A percentile compares a stretch with the other conserved stretches of the same genome.
Conservation (phyloP, 1,140 invertebrate genomes). For the Drosophila seguyi region DNA sequence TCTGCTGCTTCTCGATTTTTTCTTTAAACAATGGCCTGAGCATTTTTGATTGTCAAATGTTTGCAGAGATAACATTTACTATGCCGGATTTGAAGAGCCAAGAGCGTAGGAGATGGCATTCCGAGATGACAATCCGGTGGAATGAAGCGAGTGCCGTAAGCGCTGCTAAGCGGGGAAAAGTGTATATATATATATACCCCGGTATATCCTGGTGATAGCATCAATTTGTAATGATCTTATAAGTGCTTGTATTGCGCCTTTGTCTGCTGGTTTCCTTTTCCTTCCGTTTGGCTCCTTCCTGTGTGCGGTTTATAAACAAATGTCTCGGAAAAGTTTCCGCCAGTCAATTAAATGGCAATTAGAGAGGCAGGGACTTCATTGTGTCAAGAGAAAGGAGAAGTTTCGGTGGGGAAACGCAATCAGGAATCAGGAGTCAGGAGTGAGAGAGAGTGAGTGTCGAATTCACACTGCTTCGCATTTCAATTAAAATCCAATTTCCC, state of each 20-base stretch:
- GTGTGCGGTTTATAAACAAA: slow-evolving; percentile 69
- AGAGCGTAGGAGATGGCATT: slow-evolving; percentile 66
- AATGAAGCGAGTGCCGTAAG: slow-evolving; percentile 55
- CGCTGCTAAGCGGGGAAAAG: slow-evolving; percentile 32
- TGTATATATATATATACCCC: slow-evolving; percentile 8
- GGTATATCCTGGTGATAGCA: slow-evolving; percentile 51
- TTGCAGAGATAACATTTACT: slow-evolving; percentile 81
- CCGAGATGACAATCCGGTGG: slow-evolving; percentile 38
- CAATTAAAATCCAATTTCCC: slow-evolving; percentile 64
- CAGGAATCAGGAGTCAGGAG: background rate
- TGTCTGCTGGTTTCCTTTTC: slow-evolving; percentile 26
- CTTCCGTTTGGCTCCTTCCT: slow-evolving; percentile 7
- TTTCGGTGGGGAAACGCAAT: background rate
- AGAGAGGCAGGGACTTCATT: slow-evolving; percentile 35
- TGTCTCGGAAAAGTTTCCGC: slow-evolving; percentile 58
- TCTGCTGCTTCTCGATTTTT: slow-evolving; percentile 72
- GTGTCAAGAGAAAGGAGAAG: slow-evolving; percentile 18
- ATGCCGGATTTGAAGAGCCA: slow-evolving; percentile 70
- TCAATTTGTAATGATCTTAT: slow-evolving; percentile 82
- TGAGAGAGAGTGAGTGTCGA: slow-evolving; percentile 14
- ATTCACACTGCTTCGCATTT: slow-evolving; percentile 50
- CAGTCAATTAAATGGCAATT: slow-evolving; percentile 77
- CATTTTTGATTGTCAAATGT: slow-evolving; percentile 84
- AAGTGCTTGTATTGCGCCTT: slow-evolving; percentile 78
- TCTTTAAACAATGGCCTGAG: slow-evolving; percentile 80